Evolutionary conservation across 2,797 vertebrate species (phyloP).

Genomic region (Decapterus maruadsi): DNA sequence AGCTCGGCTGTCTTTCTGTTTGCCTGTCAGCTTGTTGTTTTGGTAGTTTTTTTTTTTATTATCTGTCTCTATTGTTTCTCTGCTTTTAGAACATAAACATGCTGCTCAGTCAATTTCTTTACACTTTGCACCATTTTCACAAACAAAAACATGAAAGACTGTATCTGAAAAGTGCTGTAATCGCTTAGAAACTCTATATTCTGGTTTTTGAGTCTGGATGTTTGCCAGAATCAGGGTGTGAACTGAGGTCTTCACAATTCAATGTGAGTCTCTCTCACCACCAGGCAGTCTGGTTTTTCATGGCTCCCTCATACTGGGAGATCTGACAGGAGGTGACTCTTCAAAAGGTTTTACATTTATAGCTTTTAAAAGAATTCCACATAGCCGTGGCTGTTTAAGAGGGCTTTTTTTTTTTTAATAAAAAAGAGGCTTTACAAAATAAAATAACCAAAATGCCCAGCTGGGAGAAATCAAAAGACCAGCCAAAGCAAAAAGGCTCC

Average conservation of each 20-base stretch:
- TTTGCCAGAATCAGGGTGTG: neutral
- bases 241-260: neutral
- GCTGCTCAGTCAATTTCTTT: neutral
- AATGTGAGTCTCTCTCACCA: neutral
- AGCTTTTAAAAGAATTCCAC: constrained; percentile 32
- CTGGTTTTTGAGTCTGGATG: neutral
- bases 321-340: constrained; percentile 29
- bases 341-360: constrained; percentile 23
- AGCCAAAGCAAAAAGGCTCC: constrained; percentile 22
- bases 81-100: constrained; percentile 12
- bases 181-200: neutral
- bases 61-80: constrained; percentile 5
- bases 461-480: constrained; percentile 34
- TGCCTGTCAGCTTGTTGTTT: neutral
- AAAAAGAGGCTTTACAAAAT: neutral
- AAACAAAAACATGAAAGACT: neutral
- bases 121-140: neutral
- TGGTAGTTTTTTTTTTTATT: neutral
- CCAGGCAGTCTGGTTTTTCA: neutral
- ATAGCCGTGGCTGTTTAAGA: neutral
- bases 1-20: neutral
- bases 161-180: neutral
- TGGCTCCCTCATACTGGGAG: neutral
- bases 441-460: constrained; percentile 26
- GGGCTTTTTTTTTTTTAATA: neutral